Base-by-base conservation (phyloP, 2,888 invertebrate genomes). In the Ochropleura leucogaster region DNA sequence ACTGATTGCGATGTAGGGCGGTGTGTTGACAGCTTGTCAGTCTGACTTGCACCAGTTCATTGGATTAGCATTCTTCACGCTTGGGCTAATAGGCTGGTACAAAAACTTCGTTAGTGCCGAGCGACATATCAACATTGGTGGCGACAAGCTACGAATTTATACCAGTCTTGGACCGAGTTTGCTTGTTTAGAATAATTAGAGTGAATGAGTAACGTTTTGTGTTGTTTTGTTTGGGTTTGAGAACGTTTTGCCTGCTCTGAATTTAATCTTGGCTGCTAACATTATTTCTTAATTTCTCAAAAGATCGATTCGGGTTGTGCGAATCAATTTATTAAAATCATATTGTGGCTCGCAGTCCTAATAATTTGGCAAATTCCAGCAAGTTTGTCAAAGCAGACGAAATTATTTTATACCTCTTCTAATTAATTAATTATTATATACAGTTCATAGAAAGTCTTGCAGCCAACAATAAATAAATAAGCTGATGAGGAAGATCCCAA, bases 21-120 rank as follows among this genome's bases (percentile, higher is more conserved):
- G 64, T 65, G 85, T 77, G 84, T 75, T 84, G 86, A 79, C 82
- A 74, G 73, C 65, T 55, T 64, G 68, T 62, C 62, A 42, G 72
- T 60, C 65, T 84, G 80, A 51, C 71, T 77, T 73, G 42, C 72
- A 63, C 72, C 49, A 62, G 53, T 30, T 62, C 55, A 85, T 80
- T 86, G 75, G 77, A 82, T 86, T 85, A 82, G 80, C 68, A 82
- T 82, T 84, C 74, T 84, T 85, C 79, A 85, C 85, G 83, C 83
- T 84, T 76, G 74, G 64, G 44, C 72, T 79, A 84, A 77, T 86
- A 64, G 79, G 76, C 53, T 49, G n/a, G 42, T 64, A 79, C 87
- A 86, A 85, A 85, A 86, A 85, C 79, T 84, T 85, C 80, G 77
- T 82, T 85, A 84, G 74, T 60, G 65, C 74, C 64, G 53, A 68